Evolutionary conservation across 2,113 vertebrate species (phyloP).

Genomic region (Phasianus colchicus): DNA sequence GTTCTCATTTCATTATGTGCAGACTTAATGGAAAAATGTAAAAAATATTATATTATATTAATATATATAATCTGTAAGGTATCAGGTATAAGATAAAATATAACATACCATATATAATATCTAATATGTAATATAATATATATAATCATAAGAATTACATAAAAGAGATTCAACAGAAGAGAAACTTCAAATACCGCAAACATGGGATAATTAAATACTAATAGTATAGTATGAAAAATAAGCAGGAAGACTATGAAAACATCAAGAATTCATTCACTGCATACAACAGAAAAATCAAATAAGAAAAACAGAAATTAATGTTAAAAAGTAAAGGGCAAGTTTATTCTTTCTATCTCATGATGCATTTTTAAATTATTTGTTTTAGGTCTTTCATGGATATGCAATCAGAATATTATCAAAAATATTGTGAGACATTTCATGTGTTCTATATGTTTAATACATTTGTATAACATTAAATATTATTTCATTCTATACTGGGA

Average conservation of each 20-base stretch:
- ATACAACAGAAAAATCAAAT: not conserved
- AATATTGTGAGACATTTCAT: not conserved
- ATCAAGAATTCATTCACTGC: not conserved
- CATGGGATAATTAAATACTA: not conserved
- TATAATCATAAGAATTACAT: not conserved
- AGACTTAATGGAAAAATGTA: not conserved
- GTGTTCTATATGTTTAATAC: not conserved
- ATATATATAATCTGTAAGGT: not conserved
- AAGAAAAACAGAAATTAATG: not conserved
- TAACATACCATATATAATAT: not conserved
- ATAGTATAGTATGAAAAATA: not conserved
- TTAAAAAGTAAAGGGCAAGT: not conserved
- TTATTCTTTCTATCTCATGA: not conserved
- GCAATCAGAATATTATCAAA: not conserved
- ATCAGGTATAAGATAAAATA: not conserved
- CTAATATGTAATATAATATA: not conserved
- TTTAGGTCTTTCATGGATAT: not conserved
- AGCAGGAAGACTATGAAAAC: not conserved
- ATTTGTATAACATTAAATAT: not conserved
- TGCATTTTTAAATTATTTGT: not conserved
- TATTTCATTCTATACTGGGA: not conserved
- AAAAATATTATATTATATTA: not conserved
- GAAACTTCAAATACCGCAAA: not conserved
- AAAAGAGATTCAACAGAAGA: not conserved
- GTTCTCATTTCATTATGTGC: not conserved